Conservation (phyloP, 2,797 vertebrate genomes). For the Loriculus beryllinus region DNA sequence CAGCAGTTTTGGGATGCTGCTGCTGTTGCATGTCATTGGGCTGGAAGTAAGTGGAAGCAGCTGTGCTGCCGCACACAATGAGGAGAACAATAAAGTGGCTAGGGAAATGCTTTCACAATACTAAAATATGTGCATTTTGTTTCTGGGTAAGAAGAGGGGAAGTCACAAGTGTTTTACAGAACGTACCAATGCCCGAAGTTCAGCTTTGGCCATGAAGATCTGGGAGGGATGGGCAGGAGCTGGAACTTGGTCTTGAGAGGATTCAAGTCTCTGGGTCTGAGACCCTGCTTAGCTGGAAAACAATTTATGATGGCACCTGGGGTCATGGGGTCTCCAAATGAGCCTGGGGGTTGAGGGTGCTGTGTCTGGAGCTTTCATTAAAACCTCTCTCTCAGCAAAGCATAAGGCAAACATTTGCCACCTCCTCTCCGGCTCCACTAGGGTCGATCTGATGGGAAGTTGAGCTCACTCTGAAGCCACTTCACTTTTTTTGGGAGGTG, state of each 20-base stretch:
- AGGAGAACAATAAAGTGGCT: background rate
- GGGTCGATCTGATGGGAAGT: background rate
- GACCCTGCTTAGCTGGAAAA: background rate
- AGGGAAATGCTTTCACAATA: background rate
- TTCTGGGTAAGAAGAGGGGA: background rate
- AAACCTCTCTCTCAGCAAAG: background rate
- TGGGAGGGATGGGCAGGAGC: background rate
- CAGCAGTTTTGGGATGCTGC: background rate
- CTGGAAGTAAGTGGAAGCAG: slow-evolving; percentile 39
- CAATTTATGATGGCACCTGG: background rate
- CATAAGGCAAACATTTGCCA: background rate
- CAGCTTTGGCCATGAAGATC: background rate
- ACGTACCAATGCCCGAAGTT: background rate
- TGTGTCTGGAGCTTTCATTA: background rate
- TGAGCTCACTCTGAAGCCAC: background rate
- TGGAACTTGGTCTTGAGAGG: background rate
- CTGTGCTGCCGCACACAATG: background rate
- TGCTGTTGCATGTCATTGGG: background rate
- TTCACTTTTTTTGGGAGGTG: background rate
- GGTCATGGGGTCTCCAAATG: background rate
- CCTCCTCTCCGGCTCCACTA: background rate
- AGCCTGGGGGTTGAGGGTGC: background rate
- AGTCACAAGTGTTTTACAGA: background rate
- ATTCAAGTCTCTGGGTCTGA: background rate
- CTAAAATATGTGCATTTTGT: background rate